A percentile compares a stretch with the other conserved stretches of the same genome.
These are phyloP conservation scores for Istiophorus platypterus DNA, from an alignment of 2,113 vertebrate genomes.

Conservation along the genomic window DNA sequence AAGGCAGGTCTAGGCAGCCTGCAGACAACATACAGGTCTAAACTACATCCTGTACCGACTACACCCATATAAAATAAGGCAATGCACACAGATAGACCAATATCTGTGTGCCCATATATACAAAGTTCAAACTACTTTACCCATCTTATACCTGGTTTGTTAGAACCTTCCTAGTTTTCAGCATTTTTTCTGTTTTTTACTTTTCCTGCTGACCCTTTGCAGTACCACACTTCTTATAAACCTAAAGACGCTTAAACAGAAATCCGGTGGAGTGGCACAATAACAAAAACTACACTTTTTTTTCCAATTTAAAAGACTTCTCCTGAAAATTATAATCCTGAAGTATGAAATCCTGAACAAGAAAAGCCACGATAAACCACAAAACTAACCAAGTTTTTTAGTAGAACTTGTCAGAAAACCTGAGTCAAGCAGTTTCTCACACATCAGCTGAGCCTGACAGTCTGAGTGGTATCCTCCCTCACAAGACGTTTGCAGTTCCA, in stretches of 20 bases:
- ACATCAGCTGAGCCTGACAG: constrained; percentile 1
- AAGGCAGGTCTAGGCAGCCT: neutral
- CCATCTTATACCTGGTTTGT: neutral
- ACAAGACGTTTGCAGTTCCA: neutral
- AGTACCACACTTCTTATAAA: neutral
- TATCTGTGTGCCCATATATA: neutral
- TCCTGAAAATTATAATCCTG: neutral
- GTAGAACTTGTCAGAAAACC: neutral
- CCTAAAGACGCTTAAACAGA: neutral
- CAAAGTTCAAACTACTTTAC: neutral
- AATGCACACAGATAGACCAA: neutral
- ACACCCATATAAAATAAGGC: neutral
- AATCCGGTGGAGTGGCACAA: neutral
- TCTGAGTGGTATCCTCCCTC: constrained; percentile 10
- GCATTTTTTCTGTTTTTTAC: neutral
- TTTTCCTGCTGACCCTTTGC: neutral
- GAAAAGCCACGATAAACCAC: too few species aligned
- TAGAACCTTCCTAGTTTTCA: neutral
- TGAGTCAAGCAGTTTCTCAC: neutral
- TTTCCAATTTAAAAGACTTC: neutral
- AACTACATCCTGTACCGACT: constrained; percentile 4
- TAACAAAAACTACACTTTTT: neutral
- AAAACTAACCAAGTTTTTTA: neutral
- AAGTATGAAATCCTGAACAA: neutral
- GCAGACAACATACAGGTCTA: neutral